Evolutionary conservation across 2,113 vertebrate genomes (phyloP), one percentile per base, ranked within the genome.

Genomic region (Hucho hucho): DNA sequence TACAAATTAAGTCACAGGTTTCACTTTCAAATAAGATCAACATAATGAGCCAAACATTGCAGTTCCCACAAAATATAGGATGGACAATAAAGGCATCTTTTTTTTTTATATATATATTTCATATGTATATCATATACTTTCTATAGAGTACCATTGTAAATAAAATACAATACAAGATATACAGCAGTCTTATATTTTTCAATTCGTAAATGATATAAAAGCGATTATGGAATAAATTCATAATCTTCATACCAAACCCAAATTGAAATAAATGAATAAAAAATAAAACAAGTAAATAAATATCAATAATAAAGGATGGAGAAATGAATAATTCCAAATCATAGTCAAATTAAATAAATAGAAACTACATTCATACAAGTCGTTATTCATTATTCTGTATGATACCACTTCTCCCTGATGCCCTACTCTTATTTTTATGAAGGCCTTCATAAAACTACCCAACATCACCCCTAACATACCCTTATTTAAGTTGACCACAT

Each of bases 61-160:
- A 95, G 92, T 95, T 96, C 96, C 96, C 94, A 96, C 96, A 96
- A 94, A 95, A 96, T 95, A 97, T 95, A 96, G 94, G 94, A 94
- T 95, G 93, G 93, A 97, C 96, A 95, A 91, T 93, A 94, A 92
- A 95, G 94, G 92, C 91, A 92, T 92, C 2, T 43, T 11, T 43
- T 93, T 89, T 91, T 87, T 90, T 86, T 91, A 11, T 84, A 89
- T 89, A 93, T 91, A 92, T 87, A 90, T 90, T 85, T 92, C 87
- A 83, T 84, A 93, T 88, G 85, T 92, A 87, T 90, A 92, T 92
- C 91, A 85, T 88, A 88, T 89, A 87, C 91, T 92, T 92, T 92
- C 78, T 89, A 91, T 93, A 91, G 88, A 91, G 93, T 94, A 94
- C 91, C 93, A 93, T 93, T 91, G 92, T 93, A 94, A 95, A 94